Conservation (phyloP, 2,888 invertebrate species). For the Mythimna loreyi region DNA sequence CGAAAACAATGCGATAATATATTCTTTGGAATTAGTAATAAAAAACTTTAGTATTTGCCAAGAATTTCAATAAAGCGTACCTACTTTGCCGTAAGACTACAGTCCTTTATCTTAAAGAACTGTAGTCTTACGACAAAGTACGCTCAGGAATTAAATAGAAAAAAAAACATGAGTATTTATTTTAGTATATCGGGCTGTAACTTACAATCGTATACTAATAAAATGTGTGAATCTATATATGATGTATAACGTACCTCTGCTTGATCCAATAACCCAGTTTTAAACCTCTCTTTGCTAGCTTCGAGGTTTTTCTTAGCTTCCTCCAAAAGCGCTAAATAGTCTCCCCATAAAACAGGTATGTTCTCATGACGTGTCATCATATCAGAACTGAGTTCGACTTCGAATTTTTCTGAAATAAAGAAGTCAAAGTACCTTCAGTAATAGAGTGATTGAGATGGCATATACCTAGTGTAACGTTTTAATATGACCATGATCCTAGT, state of each 20-base stretch:
- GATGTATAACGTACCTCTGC: slow-evolving; percentile 88
- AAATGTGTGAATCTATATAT: background rate
- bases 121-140: no score
- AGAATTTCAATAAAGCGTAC: background rate
- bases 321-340: slow-evolving; percentile 93
- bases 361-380: slow-evolving; percentile 90
- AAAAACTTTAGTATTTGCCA: background rate
- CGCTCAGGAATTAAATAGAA: no score
- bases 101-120: no score
- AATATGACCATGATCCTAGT: no score
- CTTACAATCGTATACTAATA: background rate
- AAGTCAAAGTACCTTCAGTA: background rate
- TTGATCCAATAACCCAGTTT: slow-evolving; percentile 93
- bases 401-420: slow-evolving; percentile 91
- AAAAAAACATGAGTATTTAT: background rate
- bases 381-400: slow-evolving; percentile 92
- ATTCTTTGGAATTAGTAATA: no score
- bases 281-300: slow-evolving; percentile 93
- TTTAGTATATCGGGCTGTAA: no score
- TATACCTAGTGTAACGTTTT: no score
- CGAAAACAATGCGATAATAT: no score
- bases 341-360: slow-evolving; percentile 92
- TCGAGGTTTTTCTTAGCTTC: slow-evolving; percentile 94
- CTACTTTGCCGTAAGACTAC: no score
- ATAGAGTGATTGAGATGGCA: no score